phyloP scores from a whole-genome alignment of 2,888 invertebrate genomes.

The Antitype chi region DNA sequence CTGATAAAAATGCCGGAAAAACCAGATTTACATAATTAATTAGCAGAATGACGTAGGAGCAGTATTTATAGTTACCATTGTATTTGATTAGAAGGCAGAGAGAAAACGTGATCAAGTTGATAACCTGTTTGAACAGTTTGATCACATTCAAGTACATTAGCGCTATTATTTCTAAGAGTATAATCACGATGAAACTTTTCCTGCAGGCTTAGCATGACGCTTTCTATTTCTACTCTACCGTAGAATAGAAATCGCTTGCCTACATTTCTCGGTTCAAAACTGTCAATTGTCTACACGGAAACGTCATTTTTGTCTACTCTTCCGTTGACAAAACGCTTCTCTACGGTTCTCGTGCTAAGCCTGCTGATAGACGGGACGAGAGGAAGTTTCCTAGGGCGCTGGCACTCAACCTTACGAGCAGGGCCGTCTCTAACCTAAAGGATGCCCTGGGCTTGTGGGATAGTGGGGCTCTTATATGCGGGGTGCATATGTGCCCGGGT shows the following conservation, averaged over 20 bases:
- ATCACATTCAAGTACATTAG: constrained; percentile 38
- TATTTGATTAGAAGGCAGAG: constrained; percentile 25
- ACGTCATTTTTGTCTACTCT: too few relatives aligned
- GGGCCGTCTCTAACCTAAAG: too few relatives aligned
- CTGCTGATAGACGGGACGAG: constrained; percentile 17
- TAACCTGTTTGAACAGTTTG: constrained; percentile 31
- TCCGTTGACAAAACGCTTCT: too few relatives aligned
- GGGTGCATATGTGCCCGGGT: too few relatives aligned
- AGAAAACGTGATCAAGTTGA: constrained; percentile 51
- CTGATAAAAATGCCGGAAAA: background rate
- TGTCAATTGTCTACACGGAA: too few relatives aligned
- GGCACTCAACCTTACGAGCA: constrained; percentile 14
- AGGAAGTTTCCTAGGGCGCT: constrained; percentile 22
- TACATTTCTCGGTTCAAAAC: too few relatives aligned
- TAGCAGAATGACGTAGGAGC: constrained; percentile 21
- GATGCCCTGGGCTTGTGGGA: too few relatives aligned
- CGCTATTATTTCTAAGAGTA: constrained; percentile 28
- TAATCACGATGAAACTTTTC: constrained; percentile 22
- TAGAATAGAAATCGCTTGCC: too few relatives aligned
- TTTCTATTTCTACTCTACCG: too few relatives aligned
- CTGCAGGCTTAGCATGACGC: too few relatives aligned
- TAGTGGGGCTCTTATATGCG: too few relatives aligned
- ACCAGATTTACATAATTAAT: constrained; percentile 21
- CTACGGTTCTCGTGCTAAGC: too few relatives aligned
- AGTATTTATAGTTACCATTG: constrained; percentile 34